Evolutionary conservation across 2,113 vertebrate species (phyloP).

Genomic region (Butorides virescens): DNA sequence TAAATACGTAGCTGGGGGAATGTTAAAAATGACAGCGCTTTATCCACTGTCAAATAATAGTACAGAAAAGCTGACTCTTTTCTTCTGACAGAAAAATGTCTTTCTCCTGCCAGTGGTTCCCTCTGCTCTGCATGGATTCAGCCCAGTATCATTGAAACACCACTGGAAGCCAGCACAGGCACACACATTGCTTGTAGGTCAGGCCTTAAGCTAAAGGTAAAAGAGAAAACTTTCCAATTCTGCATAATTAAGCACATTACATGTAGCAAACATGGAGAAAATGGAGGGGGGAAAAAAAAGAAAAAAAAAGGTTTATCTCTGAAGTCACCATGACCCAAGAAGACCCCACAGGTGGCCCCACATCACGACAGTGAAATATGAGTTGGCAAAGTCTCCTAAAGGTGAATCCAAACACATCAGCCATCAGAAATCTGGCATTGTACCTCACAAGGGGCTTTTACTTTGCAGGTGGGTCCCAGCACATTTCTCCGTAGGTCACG

Average conservation of each 20-base stretch:
- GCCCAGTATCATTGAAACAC: background rate
- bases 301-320: background rate
- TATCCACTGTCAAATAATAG: background rate
- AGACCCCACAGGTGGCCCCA: background rate
- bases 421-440: background rate
- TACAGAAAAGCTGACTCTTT: background rate
- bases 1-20: background rate
- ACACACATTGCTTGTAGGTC: background rate
- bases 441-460: background rate
- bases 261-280: background rate
- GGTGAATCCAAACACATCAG: background rate
- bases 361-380: accelerated
- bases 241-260: background rate
- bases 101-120: background rate
- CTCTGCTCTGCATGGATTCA: background rate
- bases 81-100: background rate
- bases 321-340: background rate
- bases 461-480: conserved; percentile 2
- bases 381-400: background rate
- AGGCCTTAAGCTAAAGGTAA: background rate
- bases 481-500: background rate
- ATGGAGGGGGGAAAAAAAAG: background rate
- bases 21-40: background rate
- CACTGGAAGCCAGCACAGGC: background rate
- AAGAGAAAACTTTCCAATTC: background rate